Percentiles rank a stretch among this genome's conserved stretches.
phyloP scores from a whole-genome alignment of 2,113 vertebrate species.

The Origma solitaria region DNA sequence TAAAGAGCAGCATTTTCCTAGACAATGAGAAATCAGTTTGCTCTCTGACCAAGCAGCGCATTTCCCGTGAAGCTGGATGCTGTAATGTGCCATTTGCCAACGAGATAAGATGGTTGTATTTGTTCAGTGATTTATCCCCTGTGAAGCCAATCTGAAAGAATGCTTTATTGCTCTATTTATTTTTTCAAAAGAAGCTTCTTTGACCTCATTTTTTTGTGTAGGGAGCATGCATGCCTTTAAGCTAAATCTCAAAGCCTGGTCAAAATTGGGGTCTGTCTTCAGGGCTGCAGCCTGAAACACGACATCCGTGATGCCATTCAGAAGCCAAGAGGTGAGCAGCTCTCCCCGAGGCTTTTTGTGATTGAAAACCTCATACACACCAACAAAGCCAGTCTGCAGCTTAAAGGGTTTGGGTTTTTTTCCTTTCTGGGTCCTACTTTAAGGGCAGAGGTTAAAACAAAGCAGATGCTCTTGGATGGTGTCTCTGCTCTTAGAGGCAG shows the following conservation, averaged over 20 bases:
- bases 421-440: neutral
- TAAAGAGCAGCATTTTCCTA: slow-evolving; percentile 17
- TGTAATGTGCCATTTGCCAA: neutral
- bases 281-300: neutral
- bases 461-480: slow-evolving; percentile 24
- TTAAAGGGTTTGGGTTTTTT: neutral
- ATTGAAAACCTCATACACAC: neutral
- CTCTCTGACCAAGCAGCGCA: neutral
- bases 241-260: neutral
- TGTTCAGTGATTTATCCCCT: slow-evolving; percentile 43
- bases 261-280: neutral
- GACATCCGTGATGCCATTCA: neutral
- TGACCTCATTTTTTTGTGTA: slow-evolving; percentile 20
- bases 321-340: neutral
- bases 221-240: neutral
- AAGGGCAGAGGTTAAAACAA: slow-evolving; percentile 26
- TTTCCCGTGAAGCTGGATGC: neutral
- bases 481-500: neutral
- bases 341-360: neutral
- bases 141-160: slow-evolving; percentile 31
- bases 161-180: slow-evolving; percentile 62
- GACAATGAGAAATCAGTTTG: slow-evolving; percentile 5
- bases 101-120: slow-evolving; percentile 36
- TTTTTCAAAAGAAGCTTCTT: slow-evolving; percentile 39
- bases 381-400: neutral